Evolutionary conservation across 2,113 vertebrate genomes (phyloP), one percentile per base, ranked within the genome.

Genomic region (Meles meles): DNA sequence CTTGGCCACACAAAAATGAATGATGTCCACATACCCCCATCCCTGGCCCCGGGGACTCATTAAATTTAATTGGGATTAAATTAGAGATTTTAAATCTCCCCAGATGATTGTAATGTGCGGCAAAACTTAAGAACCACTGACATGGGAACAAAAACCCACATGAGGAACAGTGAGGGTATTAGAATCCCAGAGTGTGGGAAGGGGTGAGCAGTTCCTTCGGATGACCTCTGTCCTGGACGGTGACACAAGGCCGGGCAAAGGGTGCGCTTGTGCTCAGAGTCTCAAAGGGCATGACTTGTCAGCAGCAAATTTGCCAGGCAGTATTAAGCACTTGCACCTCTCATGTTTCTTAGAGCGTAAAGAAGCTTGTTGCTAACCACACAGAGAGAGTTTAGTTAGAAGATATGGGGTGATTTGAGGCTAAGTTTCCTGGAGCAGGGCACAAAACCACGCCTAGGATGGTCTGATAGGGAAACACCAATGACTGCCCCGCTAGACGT

Each of bases 401-500:
- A 76, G 23, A 17, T 47, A 21, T 4, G 27, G 86, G 20, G 39
- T 37, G 49, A 42, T 29, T 69, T 39, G 80, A 72, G 9, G 49
- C n/a, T 74, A 55, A 34, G 21, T 44, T 71, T 77, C 20, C 29
- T 2, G 21, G 37, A 88, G n/a, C 1, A 5, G 7, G 1, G 17
- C 13, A 72, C 44, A 86, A 77, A 87, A 34, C 39, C 15, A 42
- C 23, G 21, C 21, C 59, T 37, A 18, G 13, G 27, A 23, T 18
- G n/a, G 27, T 7, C 21, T 23, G 17, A 21, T 4, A 27, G 47
- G 34, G 52, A 71, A 65, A 34, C 27, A 21, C 27, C 6, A 37
- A 2, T 10, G 5, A 37, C 23, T 3, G 7, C 12, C 4, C 76
- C 12, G 0, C 3, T n/a, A 3, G 20, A 39, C 1, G 1, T 49